Evolutionary conservation across 2,113 vertebrate genomes (phyloP).

Genomic region (Dasyornis broadbenti): DNA sequence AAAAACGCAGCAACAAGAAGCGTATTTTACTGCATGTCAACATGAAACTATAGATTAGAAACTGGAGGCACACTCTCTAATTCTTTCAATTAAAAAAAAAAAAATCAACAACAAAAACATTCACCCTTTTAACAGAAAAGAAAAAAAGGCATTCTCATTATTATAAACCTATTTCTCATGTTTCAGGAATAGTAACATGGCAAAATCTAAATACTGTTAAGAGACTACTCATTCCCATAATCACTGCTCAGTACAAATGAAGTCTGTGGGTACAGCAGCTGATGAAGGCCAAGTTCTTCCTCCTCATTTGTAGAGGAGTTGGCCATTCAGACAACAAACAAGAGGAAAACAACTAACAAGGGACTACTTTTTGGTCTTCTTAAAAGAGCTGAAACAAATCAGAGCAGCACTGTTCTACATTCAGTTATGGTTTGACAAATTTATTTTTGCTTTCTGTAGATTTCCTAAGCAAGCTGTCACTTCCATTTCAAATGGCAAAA

Average conservation of each 20-base stretch:
- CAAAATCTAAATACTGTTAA: background rate
- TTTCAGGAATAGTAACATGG: background rate
- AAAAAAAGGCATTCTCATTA: background rate
- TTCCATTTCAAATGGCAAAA: background rate
- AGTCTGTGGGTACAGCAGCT: background rate
- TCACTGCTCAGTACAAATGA: background rate
- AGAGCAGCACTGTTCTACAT: background rate
- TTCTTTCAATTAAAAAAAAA: background rate
- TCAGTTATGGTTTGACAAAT: background rate
- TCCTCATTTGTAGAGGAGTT: background rate
- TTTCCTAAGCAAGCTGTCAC: background rate
- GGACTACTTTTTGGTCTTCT: background rate
- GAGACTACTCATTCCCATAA: background rate
- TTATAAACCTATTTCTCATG: background rate
- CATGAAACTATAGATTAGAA: background rate
- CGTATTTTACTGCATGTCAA: conserved; percentile 9
- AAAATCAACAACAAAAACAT: background rate
- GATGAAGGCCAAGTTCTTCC: background rate
- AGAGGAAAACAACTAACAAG: background rate
- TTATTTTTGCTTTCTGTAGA: background rate
- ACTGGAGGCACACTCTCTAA: background rate
- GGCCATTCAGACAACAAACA: background rate
- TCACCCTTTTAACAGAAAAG: background rate
- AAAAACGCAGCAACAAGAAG: background rate
- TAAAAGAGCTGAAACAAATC: background rate